phyloP scores from a whole-genome alignment of 2,113 vertebrate species.

The Anhinga rufa region DNA sequence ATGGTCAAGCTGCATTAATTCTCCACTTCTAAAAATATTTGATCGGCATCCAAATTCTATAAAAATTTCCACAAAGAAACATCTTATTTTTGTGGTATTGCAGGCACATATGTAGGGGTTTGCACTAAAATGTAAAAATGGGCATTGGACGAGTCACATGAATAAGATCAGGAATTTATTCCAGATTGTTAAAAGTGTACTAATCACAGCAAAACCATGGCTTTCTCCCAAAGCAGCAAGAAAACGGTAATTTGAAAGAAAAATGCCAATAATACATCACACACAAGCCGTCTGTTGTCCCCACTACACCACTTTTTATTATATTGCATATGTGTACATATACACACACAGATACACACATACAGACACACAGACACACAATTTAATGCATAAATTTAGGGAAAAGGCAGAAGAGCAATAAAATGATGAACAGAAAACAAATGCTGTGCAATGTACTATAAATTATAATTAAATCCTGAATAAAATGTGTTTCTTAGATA shows the following conservation, averaged over 20 bases:
- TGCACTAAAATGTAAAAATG: slow-evolving; percentile 47
- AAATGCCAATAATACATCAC: slow-evolving; percentile 57
- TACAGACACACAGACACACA: slow-evolving; percentile 11
- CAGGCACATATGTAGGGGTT: slow-evolving; percentile 66
- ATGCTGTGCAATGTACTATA: slow-evolving; percentile 56
- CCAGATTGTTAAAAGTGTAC: slow-evolving; percentile 52
- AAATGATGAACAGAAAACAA: slow-evolving; percentile 52
- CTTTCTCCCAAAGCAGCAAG: slow-evolving; percentile 59
- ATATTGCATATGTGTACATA: slow-evolving; percentile 57
- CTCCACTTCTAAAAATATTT: slow-evolving; percentile 58
- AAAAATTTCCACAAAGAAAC: slow-evolving; percentile 53
- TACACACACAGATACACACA: slow-evolving; percentile 10
- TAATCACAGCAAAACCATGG: slow-evolving; percentile 54
- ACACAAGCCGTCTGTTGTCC: slow-evolving; percentile 53
- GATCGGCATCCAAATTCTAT: slow-evolving; percentile 59
- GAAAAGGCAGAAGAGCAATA: slow-evolving; percentile 44
- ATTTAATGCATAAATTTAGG: slow-evolving; percentile 30
- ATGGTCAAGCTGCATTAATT: slow-evolving; percentile 57
- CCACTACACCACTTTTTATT: slow-evolving; percentile 58
- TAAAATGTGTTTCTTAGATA: slow-evolving; percentile 52
- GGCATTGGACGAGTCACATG: slow-evolving; percentile 35
- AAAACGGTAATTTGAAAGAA: slow-evolving; percentile 61
- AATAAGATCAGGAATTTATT: slow-evolving; percentile 58
- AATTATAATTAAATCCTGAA: slow-evolving; percentile 55
- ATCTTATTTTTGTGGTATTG: slow-evolving; percentile 58